Base-by-base conservation (phyloP, 2,888 invertebrate species). In the Ophion costatus region DNA sequence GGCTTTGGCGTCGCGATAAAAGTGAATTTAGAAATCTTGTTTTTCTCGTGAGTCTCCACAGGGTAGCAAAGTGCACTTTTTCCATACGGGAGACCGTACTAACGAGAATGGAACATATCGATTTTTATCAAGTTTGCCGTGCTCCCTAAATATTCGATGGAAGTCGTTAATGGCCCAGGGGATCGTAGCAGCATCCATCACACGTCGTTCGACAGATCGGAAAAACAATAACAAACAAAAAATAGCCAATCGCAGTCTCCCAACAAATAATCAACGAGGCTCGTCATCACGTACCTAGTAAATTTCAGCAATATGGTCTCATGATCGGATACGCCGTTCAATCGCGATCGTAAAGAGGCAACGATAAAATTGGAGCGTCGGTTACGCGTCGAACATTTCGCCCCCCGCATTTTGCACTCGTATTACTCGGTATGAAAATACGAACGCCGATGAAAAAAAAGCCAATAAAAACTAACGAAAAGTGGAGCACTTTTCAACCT, bases 291-390 rank as follows among this genome's bases (percentile, higher is more conserved):
- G 10, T 70, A 51, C 29, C 29, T 56, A 5, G 29, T 29, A 56
- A 70, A 71, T 71, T 57, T 59, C 71, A 57, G 33, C 20, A 29
- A 11, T 11, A 71, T 71, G 6, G n/a, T 56, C 24, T 70, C 10
- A n/a, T 45, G n/a, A 45, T 56, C 17, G 22, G 45, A n/a, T 56
- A 70, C 56, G 24, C 14, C 69, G 69, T 69, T 45, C 1, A 66
- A 66, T 59, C 33, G 33, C 3, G 38, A 66, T 66, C 38, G 66
- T 67, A 45, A 17, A 45, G 22, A 45, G 45, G 10, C 20, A 51
- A 69, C 69, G 17, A 24, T 69, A 14, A 69, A 69, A 45, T 69
- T 69, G 14, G 51, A 51, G 22, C 59, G 5, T 3, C 5, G 14
- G 17, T 38, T 9, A 42, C 14, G 7, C 51, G 7, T 24, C 11